Evolutionary conservation across 2,113 vertebrate genomes (phyloP).

Genomic region (Crotophaga sulcirostris): DNA sequence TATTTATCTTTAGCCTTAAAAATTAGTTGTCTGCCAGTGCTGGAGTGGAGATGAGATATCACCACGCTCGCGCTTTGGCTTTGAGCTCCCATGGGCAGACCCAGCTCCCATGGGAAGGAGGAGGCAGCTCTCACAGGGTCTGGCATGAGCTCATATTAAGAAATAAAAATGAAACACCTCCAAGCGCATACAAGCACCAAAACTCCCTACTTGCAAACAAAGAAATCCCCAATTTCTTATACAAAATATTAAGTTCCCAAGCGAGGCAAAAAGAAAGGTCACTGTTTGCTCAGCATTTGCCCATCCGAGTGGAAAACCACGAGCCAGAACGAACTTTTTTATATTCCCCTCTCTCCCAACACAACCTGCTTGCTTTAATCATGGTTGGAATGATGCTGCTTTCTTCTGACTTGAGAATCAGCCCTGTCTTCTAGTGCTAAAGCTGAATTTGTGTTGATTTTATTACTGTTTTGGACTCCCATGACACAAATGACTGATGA

Average conservation of each 20-base stretch:
- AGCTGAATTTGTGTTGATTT: slow-evolving; percentile 56
- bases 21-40: not conserved
- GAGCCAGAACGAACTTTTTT: not conserved
- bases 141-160: accelerated
- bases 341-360: not conserved
- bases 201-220: not conserved
- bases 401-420: slow-evolving; percentile 42
- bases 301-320: not conserved
- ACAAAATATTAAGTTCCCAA: not conserved
- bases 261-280: not conserved
- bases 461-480: slow-evolving; percentile 53
- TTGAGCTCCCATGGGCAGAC: not conserved
- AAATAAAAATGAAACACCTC: not conserved
- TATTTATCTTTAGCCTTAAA: not conserved
- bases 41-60: not conserved
- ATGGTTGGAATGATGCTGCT: slow-evolving; percentile 6
- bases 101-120: not conserved
- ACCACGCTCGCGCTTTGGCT: accelerated
- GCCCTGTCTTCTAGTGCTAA: not conserved
- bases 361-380: slow-evolving; percentile 32
- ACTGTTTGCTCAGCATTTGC: not conserved
- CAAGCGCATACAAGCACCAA: not conserved
- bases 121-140: accelerated
- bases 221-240: not conserved
- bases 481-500: slow-evolving; percentile 58